Percentiles rank a stretch among this genome's conserved stretches.
Evolutionary conservation across 2,888 invertebrate species (phyloP).

Genomic region (Mechanitis messenoides): DNA sequence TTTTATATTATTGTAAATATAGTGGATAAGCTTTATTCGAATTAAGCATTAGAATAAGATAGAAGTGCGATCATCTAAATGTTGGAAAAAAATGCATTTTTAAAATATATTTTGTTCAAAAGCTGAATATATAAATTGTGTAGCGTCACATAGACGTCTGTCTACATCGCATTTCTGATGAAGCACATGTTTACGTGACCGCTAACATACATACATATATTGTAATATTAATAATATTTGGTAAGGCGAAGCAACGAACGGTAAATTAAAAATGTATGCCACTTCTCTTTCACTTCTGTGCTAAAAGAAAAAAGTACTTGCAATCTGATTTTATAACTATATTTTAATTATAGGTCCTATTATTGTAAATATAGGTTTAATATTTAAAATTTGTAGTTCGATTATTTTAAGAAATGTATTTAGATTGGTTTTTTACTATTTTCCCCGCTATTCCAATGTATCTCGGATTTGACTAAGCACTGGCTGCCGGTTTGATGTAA

Average conservation of each 20-base stretch:
- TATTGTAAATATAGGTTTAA: slow-evolving; percentile 71
- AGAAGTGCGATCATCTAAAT: slow-evolving; percentile 21
- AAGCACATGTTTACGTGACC: slow-evolving; percentile 72
- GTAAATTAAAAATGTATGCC: slow-evolving; percentile 3
- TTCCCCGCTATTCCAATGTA: slow-evolving; percentile 26
- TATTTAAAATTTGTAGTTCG: slow-evolving; percentile 72
- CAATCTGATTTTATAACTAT: slow-evolving; percentile 41
- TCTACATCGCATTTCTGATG: slow-evolving; percentile 69
- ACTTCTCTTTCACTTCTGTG: neutral
- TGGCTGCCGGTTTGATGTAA: slow-evolving; percentile 19
- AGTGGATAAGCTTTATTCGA: slow-evolving; percentile 24
- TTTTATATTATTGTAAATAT: slow-evolving; percentile 68
- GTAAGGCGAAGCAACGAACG: too few relatives aligned
- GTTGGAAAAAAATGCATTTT: slow-evolving; percentile 12
- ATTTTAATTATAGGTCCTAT: slow-evolving; percentile 52
- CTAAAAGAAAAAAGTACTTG: slow-evolving; percentile 47
- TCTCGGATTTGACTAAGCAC: slow-evolving; percentile 37
- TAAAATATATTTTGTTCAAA: slow-evolving; percentile 11
- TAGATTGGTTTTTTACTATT: slow-evolving; percentile 32
- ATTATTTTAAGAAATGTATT: slow-evolving; percentile 41
- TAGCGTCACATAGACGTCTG: slow-evolving; percentile 70
- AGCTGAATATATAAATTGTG: slow-evolving; percentile 10
- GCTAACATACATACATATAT: slow-evolving; percentile 29
- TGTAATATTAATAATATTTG: slow-evolving; percentile 13
- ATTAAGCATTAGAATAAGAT: slow-evolving; percentile 35